Base-by-base conservation (phyloP, 1,140 invertebrate genomes). In the Drosophila nasuta region DNA sequence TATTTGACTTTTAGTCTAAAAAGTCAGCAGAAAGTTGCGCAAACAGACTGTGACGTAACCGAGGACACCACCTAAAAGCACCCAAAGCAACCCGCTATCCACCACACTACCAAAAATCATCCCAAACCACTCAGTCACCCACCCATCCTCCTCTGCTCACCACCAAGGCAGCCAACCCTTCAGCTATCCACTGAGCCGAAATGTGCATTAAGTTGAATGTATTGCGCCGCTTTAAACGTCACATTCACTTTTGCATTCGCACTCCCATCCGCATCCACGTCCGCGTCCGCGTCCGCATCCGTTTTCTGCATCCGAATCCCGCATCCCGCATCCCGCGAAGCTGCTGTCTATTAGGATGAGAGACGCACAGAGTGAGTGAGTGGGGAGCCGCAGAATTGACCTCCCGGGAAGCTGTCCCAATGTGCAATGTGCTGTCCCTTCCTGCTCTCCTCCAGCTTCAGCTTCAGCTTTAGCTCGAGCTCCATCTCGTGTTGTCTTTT, bases 1-100 rank as follows among this genome's bases (percentile, higher is more conserved):
- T 87, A 87, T 87, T 88, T 87, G 82, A 87, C 82, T 87, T 87
- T 87, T 80, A 83, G 82, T 88, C 82, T 79, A 88, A 79, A 82
- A 88, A 87, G 83, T 77, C 76, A 88, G 82, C 83, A 82, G 64
- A 82, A 88, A 88, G 76, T 87, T 87, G 69, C 54, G 63, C 72
- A 88, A 87, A 87, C 83, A 88, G 82, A 82, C 82, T 87, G 82
- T 85, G 49, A 76, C 79, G 75, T 48, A 43, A 72, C 56, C 68
- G 46, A 6, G 46, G 51, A 33, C 51, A 33, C 28, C 51, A 54
- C n/a, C 51, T 15, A 13, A 4, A 6, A 20, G 28, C 64, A 59
- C 10, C 58, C 13, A 46, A 41, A 11, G 20, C 3, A 25, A 25
- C 20, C 20, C 20, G 20, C 20, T 25, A 25, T 25, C 20, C 20